A percentile compares a stretch with the other conserved stretches of the same genome.
Evolutionary conservation across 37 sponge, comb jelly and placozoan genomes (phyloP).

Genomic region (Lycopodina hypogea): DNA sequence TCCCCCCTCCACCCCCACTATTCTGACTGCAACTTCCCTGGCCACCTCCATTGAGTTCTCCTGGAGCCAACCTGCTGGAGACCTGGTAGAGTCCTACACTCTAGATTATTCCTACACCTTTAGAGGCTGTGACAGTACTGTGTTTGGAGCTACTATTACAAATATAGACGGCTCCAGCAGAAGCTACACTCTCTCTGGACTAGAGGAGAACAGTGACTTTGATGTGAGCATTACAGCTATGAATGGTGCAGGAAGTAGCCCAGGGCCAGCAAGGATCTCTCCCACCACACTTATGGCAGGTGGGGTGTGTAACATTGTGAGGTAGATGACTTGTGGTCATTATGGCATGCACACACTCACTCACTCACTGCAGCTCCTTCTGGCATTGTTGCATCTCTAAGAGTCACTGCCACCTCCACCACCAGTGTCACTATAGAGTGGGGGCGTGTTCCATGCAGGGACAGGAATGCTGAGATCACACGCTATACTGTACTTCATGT

Average conservation of each 20-base stretch:
- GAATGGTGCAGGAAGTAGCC: slow-evolving; percentile 32
- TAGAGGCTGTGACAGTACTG: not conserved
- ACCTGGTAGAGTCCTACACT: slow-evolving; percentile 22
- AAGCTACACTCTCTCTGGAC: slow-evolving; percentile 20
- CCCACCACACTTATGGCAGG: slow-evolving; percentile 12
- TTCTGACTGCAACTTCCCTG: not conserved
- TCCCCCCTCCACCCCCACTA: slow-evolving; percentile 6
- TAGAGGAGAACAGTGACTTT: slow-evolving; percentile 38
- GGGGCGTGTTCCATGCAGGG: slow-evolving; percentile 4
- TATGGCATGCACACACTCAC: not conserved
- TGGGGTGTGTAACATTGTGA: too few relatives aligned
- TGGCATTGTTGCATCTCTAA: slow-evolving; percentile 6
- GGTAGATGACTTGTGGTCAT: too few relatives aligned
- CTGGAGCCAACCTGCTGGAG: slow-evolving; percentile 20
- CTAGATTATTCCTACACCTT: slow-evolving; percentile 11
- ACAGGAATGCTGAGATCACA: slow-evolving; percentile 29
- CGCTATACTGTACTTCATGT: not conserved
- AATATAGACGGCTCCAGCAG: not conserved
- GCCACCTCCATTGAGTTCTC: slow-evolving; percentile 32
- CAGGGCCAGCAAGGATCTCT: not conserved
- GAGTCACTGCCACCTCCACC: not conserved
- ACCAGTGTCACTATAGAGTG: slow-evolving; percentile 15
- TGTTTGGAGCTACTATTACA: not conserved
- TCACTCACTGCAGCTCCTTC: slow-evolving; percentile 10
- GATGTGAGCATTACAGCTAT: slow-evolving; percentile 20